A percentile compares a stretch with the other conserved stretches of the same genome.
Conservation (phyloP, 64 coral and sea anemone species). For the Actinia tenebrosa region DNA sequence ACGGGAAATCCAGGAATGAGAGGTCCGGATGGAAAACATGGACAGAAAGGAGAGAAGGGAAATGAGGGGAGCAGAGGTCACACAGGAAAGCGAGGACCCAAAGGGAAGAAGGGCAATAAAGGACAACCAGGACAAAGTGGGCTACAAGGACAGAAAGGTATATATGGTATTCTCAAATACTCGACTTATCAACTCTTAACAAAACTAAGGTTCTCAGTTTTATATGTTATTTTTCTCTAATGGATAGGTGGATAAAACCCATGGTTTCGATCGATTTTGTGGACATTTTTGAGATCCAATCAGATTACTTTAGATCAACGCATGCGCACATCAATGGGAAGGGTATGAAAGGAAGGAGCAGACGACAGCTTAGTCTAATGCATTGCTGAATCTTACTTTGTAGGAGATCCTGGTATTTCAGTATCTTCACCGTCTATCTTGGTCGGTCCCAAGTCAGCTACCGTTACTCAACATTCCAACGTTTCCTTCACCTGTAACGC, state of each 20-base stretch:
- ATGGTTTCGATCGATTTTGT: no score
- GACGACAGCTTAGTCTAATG: not conserved
- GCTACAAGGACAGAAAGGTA: conserved; percentile 20
- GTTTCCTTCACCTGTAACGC: conserved; percentile 20
- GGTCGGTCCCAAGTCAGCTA: not conserved
- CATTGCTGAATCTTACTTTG: not conserved
- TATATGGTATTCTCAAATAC: no score
- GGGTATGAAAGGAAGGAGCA: no score
- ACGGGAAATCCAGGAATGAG: not conserved
- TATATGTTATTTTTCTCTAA: no score
- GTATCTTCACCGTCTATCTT: conserved; percentile 6
- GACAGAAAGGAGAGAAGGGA: conserved; percentile 17
- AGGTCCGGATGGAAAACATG: conserved; percentile 7
- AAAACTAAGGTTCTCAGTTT: no score
- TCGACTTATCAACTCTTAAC: no score
- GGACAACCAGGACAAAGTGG: not conserved
- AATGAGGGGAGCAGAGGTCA: not conserved
- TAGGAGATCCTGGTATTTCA: conserved; percentile 21
- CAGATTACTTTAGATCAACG: no score
- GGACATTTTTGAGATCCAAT: no score
- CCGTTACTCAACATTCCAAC: not conserved
- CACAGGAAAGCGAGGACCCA: conserved; percentile 15
- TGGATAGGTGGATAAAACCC: no score
- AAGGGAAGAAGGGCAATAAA: not conserved
- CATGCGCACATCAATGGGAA: no score